Evolutionary conservation across 2,113 vertebrate genomes (phyloP).

Genomic region (Turnix velox): DNA sequence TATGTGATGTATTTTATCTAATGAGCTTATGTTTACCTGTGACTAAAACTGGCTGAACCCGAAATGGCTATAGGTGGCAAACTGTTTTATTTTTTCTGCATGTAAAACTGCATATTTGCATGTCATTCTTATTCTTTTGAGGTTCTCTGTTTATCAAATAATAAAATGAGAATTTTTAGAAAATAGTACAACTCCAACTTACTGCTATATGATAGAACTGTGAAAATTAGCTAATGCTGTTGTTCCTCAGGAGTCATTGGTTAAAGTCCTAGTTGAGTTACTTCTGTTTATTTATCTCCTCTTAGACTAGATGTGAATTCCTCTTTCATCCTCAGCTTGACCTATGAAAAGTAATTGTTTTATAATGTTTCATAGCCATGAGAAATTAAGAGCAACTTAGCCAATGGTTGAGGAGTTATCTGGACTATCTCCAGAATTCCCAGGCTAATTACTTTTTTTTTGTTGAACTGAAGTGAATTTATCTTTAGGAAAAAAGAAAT

Average conservation of each 20-base stretch:
- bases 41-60: neutral
- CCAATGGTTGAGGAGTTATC: slow-evolving; percentile 54
- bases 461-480: slow-evolving; percentile 33
- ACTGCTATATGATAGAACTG: neutral
- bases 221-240: neutral
- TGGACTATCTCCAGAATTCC: slow-evolving; percentile 62
- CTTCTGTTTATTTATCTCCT: slow-evolving; percentile 45
- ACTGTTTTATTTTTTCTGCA: neutral
- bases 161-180: neutral
- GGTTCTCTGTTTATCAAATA: neutral
- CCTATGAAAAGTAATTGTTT: slow-evolving; percentile 30
- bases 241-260: neutral
- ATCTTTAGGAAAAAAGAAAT: slow-evolving; percentile 50
- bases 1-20: neutral
- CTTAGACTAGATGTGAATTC: slow-evolving; percentile 25
- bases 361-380: slow-evolving; percentile 18
- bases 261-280: slow-evolving; percentile 40
- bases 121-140: neutral
- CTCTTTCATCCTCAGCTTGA: neutral
- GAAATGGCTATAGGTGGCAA: neutral
- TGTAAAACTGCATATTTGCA: neutral
- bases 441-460: slow-evolving; percentile 59
- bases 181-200: neutral
- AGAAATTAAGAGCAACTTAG: slow-evolving; percentile 35
- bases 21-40: neutral